phyloP scores from a whole-genome alignment of 1,140 invertebrate species.

The Andrena cerasifolii region DNA sequence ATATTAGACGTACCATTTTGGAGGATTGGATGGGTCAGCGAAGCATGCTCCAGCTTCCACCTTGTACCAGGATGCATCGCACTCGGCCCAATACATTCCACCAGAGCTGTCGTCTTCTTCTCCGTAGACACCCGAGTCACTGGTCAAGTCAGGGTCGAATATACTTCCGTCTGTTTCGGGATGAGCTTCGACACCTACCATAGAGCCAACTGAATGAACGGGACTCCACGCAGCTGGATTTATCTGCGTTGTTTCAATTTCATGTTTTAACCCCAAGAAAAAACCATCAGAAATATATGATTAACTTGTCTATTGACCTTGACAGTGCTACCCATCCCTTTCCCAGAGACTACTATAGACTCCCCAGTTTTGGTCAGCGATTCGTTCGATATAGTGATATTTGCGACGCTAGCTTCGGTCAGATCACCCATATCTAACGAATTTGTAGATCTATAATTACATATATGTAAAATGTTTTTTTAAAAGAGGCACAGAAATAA shows the following conservation, averaged over 20 bases:
- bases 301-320: constrained; percentile 69
- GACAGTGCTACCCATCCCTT: constrained; percentile 79
- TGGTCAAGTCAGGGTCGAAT: constrained; percentile 87
- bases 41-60: constrained; percentile 90
- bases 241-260: constrained; percentile 63
- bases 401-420: constrained; percentile 76
- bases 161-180: constrained; percentile 91
- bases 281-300: constrained; percentile 6
- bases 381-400: constrained; percentile 81
- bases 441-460: constrained; percentile 65
- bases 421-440: constrained; percentile 74
- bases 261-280: background rate
- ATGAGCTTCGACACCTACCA: constrained; percentile 90
- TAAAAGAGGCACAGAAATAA: background rate
- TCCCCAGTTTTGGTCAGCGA: constrained; percentile 79
- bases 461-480: background rate
- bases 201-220: constrained; percentile 90
- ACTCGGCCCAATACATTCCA: constrained; percentile 88
- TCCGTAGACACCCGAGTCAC: constrained; percentile 89
- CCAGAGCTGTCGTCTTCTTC: constrained; percentile 89
- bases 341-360: constrained; percentile 77
- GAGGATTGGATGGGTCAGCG: constrained; percentile 86
- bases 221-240: constrained; percentile 92
- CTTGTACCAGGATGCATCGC: constrained; percentile 89
- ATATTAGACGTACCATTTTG: constrained; percentile 86